Conservation (phyloP, 2,113 vertebrate genomes). For the Odocoileus hemionus region DNA sequence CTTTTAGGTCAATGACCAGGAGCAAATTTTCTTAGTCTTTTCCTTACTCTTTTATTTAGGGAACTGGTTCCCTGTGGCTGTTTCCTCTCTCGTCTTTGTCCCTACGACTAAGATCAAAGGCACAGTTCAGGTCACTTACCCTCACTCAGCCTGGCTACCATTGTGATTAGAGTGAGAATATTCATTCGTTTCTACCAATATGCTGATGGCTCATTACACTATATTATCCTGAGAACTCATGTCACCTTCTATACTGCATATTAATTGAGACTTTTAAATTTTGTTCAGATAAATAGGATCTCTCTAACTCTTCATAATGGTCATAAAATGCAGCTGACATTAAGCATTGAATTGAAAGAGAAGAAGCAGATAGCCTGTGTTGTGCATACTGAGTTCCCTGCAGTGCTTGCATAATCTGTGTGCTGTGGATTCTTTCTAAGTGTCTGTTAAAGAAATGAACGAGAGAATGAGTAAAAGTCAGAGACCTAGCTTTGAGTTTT, state of each 20-base stretch:
- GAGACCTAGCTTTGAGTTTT: not conserved
- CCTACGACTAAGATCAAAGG: constrained; percentile 23
- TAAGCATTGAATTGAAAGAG: not conserved
- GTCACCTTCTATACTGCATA: not conserved
- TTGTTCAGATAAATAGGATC: not conserved
- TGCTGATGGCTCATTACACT: not conserved
- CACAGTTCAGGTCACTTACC: constrained; percentile 4
- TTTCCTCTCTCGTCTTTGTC: constrained; percentile 1
- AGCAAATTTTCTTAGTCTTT: not conserved
- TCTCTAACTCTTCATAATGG: not conserved
- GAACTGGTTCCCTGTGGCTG: not conserved
- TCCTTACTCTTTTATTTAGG: not conserved
- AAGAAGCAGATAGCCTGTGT: not conserved
- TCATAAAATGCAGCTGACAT: not conserved
- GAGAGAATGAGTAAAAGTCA: not conserved
- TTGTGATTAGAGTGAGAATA: not conserved
- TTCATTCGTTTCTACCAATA: constrained; percentile 3
- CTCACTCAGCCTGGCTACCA: not conserved
- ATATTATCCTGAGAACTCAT: not conserved
- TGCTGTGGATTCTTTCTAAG: not conserved
- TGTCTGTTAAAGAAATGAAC: not conserved
- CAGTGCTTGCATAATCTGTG: not conserved
- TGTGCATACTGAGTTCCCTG: not conserved
- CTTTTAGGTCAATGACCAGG: not conserved
- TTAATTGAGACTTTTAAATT: not conserved